Base-by-base conservation (phyloP, 2,888 invertebrate genomes). In the Brassicogethes aeneus region DNA sequence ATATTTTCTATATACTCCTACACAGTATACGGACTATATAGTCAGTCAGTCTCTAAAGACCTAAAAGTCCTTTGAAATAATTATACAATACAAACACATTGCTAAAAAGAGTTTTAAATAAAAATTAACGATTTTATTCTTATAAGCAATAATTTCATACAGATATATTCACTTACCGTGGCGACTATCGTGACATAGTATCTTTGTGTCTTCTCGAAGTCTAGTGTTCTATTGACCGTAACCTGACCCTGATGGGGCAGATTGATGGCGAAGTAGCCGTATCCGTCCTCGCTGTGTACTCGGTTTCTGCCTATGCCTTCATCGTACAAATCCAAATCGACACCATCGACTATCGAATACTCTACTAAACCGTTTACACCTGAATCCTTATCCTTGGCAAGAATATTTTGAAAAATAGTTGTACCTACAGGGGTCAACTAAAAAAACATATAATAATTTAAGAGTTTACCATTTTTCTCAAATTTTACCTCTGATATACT, bases 321-420 rank as follows among this genome's bases (percentile, higher is more conserved):
- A 48, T 80, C 79, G 13, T 70, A 70, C 52, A 74, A 69, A 44
- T 73, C 71, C 10, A 67, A 70, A 10, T 66, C 71, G 45, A 74
- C 74, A 44, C 85, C 82, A 53, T 84, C 81, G 44, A 86, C 76
- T 47, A 91, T 80, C 51, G 82, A 86, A 67, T 91, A 92, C 62
- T 92, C 91, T 2, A 91, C 80, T 34, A 90, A 75, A 34, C 89
- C 90, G 62, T 92, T 91, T 47, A 89, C 87, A 34, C 91, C 90
- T 1, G 88, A 83, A 64, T 92, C 92, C 40, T 80, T 81, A 63
- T 92, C 91, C 41, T 76, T 71, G 1, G 91, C 89, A 45, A 79
- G 76, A 44, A 92, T 78, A 48, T 82, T 81, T 54, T 86, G 82
- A 70, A 87, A 91, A 55, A 92, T 79, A 15, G 88, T 89, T 10